These are phyloP conservation scores for Apeltes quadracus DNA, from an alignment of 2,113 vertebrate species.

Conservation along the genomic window DNA sequence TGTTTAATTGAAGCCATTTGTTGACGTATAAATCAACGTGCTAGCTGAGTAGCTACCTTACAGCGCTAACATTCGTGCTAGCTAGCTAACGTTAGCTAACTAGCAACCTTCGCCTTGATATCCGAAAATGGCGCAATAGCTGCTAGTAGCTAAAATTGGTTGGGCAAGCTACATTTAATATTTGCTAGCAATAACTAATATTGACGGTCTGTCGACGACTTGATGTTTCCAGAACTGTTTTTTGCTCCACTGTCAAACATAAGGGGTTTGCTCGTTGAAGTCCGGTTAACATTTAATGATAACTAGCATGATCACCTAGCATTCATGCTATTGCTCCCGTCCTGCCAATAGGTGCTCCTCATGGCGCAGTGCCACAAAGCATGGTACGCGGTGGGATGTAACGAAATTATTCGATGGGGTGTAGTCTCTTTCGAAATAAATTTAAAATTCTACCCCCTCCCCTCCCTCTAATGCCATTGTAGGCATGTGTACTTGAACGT, in stretches of 20 bases:
- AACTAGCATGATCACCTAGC: neutral
- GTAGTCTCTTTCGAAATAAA: too few relatives aligned
- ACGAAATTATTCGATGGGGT: neutral
- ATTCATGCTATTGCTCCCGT: neutral
- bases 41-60: neutral
- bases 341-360: neutral
- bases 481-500: neutral
- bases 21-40: neutral
- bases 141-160: neutral
- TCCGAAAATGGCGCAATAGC: slow-evolving; percentile 46
- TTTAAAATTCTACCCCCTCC: neutral
- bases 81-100: neutral
- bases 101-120: neutral
- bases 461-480: neutral
- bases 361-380: neutral
- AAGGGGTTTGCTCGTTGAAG: neutral
- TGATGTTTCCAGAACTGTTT: neutral
- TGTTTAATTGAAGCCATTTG: rapidly evolving
- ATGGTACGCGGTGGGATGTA: neutral
- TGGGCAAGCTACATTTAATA: neutral
- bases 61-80: neutral
- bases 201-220: neutral
- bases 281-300: neutral
- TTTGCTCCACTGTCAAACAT: neutral
- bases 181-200: neutral